These are phyloP conservation scores for Gymnobelideus leadbeateri DNA, from an alignment of 2,113 vertebrate genomes.

Conservation along the genomic window DNA sequence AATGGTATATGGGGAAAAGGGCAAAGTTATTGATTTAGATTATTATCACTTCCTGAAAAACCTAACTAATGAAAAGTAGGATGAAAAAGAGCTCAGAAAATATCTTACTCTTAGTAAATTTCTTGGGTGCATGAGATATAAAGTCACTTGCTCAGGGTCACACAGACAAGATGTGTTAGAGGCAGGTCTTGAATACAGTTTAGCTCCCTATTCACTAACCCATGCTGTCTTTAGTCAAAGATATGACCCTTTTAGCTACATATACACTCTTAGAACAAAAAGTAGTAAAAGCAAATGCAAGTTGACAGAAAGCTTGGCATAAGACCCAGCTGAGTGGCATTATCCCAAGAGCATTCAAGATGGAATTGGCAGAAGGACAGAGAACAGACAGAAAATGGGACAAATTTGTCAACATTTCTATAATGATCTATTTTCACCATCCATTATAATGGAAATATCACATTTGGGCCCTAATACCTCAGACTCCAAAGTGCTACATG, in stretches of 20 bases:
- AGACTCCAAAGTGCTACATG: neutral
- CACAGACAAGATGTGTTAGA: neutral
- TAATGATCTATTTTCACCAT: neutral
- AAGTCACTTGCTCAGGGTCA: neutral
- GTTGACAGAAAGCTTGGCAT: neutral
- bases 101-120: neutral
- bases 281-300: neutral
- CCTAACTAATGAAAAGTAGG: neutral
- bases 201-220: neutral
- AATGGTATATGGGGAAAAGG: neutral
- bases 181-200: neutral
- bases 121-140: neutral
- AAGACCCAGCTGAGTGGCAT: neutral
- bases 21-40: neutral
- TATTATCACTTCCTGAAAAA: neutral
- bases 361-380: slow-evolving; percentile 4
- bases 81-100: neutral
- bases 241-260: neutral
- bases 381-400: neutral
- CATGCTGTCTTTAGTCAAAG: neutral
- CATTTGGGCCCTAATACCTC: neutral
- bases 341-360: neutral
- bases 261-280: neutral
- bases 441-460: neutral
- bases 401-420: neutral